Conservation (phyloP, 2,888 invertebrate genomes). For the Lasioglossum figueresi region DNA sequence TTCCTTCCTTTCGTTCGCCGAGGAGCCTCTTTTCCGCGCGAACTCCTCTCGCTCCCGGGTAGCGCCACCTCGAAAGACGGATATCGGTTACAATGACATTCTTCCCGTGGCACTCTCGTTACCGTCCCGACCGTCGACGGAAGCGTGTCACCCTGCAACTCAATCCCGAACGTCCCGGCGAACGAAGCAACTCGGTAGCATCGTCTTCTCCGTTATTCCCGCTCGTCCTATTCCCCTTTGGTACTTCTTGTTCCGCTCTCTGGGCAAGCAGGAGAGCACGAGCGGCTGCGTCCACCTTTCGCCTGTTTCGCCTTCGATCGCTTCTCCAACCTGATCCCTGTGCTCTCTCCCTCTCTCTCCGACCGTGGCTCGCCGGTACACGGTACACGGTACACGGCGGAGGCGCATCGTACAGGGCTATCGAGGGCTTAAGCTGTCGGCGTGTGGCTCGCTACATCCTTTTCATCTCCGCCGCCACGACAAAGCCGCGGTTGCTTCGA, state of each 20-base stretch:
- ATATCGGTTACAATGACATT: conserved; percentile 55
- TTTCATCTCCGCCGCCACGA: conserved; percentile 70
- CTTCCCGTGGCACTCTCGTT: not conserved
- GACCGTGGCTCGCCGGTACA: conserved; percentile 39
- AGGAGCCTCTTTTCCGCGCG: conserved; percentile 28
- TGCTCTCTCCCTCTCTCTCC: conserved; percentile 37
- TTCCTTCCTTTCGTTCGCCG: conserved; percentile 7
- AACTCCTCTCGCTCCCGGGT: conserved; percentile 24
- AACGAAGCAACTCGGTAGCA: conserved; percentile 39
- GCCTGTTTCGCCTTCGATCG: conserved; percentile 12
- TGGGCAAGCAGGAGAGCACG: not conserved
- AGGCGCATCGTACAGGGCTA: conserved; percentile 62
- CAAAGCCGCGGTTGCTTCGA: conserved; percentile 58
- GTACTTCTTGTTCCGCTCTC: not conserved
- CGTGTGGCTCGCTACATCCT: conserved; percentile 70
- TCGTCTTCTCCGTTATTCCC: conserved; percentile 30
- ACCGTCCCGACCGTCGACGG: not conserved
- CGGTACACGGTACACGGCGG: conserved; percentile 50
- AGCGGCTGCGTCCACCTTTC: conserved; percentile 26
- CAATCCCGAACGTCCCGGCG: conserved; percentile 28
- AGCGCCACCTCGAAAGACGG: conserved; percentile 37
- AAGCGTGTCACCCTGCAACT: conserved; percentile 18
- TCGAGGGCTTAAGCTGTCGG: conserved; percentile 68
- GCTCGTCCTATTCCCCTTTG: conserved; percentile 4
- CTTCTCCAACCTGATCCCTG: conserved; percentile 34